Conservation (phyloP, 1,140 invertebrate genomes). For the Tetragonula clypearis region DNA sequence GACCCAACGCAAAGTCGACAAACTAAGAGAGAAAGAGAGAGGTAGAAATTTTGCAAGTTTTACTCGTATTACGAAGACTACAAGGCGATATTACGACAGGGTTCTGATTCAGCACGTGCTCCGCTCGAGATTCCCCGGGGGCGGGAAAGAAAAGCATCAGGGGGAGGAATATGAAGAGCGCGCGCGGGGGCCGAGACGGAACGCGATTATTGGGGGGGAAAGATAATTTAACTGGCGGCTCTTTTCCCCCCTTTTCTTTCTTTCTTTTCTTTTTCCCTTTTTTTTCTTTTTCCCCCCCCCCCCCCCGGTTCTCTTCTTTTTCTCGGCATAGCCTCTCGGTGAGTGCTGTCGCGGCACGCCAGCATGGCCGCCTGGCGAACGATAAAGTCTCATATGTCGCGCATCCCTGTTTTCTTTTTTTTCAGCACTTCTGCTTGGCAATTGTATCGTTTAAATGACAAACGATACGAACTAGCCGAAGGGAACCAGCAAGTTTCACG, state of each 20-base stretch:
- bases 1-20: too few relatives aligned
- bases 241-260: constrained; percentile 67
- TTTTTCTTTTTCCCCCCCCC: too few relatives aligned
- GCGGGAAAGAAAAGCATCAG: constrained; percentile 23
- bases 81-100: background rate
- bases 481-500: too few relatives aligned
- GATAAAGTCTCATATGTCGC: background rate
- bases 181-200: constrained; percentile 56
- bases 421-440: background rate
- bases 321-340: background rate
- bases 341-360: background rate
- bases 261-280: constrained; percentile 22
- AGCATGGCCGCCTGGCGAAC: background rate
- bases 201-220: constrained; percentile 70
- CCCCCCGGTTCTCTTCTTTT: background rate
- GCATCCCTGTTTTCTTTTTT: too few relatives aligned
- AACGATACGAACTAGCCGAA: background rate
- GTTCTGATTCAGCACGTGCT: background rate
- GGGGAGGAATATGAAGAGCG: constrained; percentile 44
- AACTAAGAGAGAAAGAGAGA: too few relatives aligned
- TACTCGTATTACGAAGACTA: background rate
- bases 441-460: background rate
- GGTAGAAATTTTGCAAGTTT: background rate
- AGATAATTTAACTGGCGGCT: constrained; percentile 72
- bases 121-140: background rate